A percentile compares a stretch with the other conserved stretches of the same genome.
Conservation (phyloP, 2,888 invertebrate genomes). For the Heliconius erato region DNA sequence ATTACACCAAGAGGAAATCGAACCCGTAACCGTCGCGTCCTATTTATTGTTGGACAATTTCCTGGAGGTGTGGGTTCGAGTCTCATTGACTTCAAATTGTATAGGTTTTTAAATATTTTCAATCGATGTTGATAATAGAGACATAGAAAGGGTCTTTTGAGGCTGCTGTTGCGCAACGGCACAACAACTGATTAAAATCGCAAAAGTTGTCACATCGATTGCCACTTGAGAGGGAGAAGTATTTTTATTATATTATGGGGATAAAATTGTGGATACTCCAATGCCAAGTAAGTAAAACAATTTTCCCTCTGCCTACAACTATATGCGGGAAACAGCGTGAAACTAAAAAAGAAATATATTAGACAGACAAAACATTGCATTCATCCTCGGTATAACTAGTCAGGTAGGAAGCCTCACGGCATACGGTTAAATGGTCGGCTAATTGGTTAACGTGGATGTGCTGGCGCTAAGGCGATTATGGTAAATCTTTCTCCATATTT, state of each 20-base stretch:
- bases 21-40: too few relatives aligned
- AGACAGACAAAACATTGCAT: not conserved
- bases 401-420: conserved; percentile 37
- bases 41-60: not conserved
- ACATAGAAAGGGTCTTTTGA: not conserved
- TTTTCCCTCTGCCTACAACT: not conserved
- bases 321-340: not conserved
- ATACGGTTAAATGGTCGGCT: conserved; percentile 44
- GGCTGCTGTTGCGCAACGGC: too few relatives aligned
- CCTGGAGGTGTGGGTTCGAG: not conserved
- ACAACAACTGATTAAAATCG: too few relatives aligned
- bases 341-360: not conserved
- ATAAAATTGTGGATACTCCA: not conserved
- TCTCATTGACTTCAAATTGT: not conserved
- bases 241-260: not conserved
- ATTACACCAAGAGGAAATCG: too few relatives aligned
- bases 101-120: not conserved
- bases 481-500: conserved; percentile 19
- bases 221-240: too few relatives aligned
- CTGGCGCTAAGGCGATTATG: conserved; percentile 16
- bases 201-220: too few relatives aligned
- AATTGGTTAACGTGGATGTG: conserved; percentile 39
- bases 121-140: not conserved
- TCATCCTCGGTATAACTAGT: not conserved
- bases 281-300: not conserved